phyloP scores from a whole-genome alignment of 1,140 invertebrate genomes.

The Tetragnatha versicolor region DNA sequence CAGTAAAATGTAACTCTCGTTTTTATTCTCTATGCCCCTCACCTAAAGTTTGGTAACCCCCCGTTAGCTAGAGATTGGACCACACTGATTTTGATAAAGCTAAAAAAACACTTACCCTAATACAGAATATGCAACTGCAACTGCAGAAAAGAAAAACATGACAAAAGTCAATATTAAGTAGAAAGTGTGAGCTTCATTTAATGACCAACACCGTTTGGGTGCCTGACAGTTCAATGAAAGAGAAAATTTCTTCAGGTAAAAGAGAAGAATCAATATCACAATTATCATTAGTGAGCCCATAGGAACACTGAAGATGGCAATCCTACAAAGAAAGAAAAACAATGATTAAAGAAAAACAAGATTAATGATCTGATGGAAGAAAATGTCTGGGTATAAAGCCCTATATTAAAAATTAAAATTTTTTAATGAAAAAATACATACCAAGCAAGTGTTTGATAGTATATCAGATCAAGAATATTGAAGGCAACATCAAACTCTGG shows the following conservation, averaged over 20 bases:
- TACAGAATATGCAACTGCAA: slow-evolving; percentile 40
- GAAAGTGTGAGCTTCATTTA: slow-evolving; percentile 39
- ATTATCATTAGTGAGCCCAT: slow-evolving; percentile 28
- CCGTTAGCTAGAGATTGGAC: too few relatives aligned
- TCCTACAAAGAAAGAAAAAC: slow-evolving; percentile 9
- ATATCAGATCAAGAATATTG: slow-evolving; percentile 45
- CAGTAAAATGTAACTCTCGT: too few relatives aligned
- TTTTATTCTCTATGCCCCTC: too few relatives aligned
- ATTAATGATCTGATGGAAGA: neutral
- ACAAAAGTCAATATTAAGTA: slow-evolving; percentile 27
- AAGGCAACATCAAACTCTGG: slow-evolving; percentile 46
- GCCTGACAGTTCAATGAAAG: slow-evolving; percentile 4
- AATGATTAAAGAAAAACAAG: neutral
- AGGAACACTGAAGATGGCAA: slow-evolving; percentile 36
- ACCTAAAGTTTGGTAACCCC: too few relatives aligned
- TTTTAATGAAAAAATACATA: slow-evolving; percentile 4
- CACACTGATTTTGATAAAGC: too few relatives aligned
- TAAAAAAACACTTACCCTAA: slow-evolving; percentile 51
- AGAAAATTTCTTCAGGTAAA: slow-evolving; percentile 27
- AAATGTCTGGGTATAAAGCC: neutral
- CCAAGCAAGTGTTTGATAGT: slow-evolving; percentile 49
- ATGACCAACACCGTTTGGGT: slow-evolving; percentile 30
- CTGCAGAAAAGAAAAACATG: slow-evolving; percentile 19
- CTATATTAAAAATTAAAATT: neutral
- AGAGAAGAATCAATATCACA: slow-evolving; percentile 36